Base-by-base conservation (phyloP, 1,140 invertebrate genomes). In the Ceratina calcarata region DNA sequence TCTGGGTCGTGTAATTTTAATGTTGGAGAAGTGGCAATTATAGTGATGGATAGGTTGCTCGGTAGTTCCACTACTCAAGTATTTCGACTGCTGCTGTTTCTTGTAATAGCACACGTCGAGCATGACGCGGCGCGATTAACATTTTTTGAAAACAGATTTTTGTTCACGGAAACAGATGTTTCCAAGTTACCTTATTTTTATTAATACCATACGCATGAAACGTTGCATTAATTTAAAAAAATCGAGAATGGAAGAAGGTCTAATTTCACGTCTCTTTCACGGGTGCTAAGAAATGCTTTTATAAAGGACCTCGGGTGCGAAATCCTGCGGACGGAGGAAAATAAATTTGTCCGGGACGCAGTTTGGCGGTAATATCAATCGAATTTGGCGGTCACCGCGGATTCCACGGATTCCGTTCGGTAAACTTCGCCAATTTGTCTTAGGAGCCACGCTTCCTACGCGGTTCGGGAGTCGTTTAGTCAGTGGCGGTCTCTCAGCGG, bases 401-500 rank as follows among this genome's bases (percentile, higher is more conserved):
- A 82, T 85, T 82, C 83, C 70, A 24, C 12, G 71, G 78, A 81
- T 85, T 81, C 49, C 65, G 32, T 60, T 58, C 77, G 84, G 37
- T 69, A 80, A 86, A 86, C 81, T 82, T 74, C 69, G 66, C 45
- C 77, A 80, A 86, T 86, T 86, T 84, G 85, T 86, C 83, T 77
- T 69, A 62, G 32, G 67, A 45, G 70, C 78, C 81, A 53, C 69
- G 55, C 77, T 83, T 86, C 84, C 84, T 77, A 82, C 84, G 81
- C 81, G 81, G 58, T 55, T 67, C 51, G 22, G 60, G 64, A 55
- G 51, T 58, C 78, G 74, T 81, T 84, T 74, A 69, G 69, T 66
- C 37, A 16, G 8, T 27, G n/a, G 49, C n/a, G 67, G 3, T 27
- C 12, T 1, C 20, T 27, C 62, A 20, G 37, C 49, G 66, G 12